phyloP scores from a whole-genome alignment of 1,140 invertebrate genomes.

The Heliconius nattereri region DNA sequence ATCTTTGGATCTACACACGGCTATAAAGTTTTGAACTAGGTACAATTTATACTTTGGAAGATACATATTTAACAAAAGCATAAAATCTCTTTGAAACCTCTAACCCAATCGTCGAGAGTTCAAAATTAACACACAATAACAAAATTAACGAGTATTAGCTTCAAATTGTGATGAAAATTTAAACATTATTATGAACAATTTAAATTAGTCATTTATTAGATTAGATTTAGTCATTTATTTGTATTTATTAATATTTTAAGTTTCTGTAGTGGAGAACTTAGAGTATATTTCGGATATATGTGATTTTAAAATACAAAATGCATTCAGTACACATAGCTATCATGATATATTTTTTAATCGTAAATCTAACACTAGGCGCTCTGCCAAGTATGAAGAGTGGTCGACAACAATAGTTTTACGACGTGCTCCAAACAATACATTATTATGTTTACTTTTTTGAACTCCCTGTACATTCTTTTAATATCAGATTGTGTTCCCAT shows the following conservation, averaged over 20 bases:
- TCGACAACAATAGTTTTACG: constrained; percentile 24
- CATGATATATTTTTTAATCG: not conserved
- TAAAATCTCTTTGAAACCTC: no score
- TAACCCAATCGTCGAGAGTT: no score
- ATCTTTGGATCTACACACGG: not conserved
- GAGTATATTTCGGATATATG: no score
- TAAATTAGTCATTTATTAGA: no score
- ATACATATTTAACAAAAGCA: no score
- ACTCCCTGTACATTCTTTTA: constrained; percentile 11
- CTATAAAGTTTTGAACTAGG: not conserved
- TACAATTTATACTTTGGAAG: not conserved
- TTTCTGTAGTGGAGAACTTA: no score
- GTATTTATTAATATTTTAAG: no score
- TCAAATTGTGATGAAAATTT: no score
- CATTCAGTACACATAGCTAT: not conserved
- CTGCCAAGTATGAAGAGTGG: constrained; percentile 19
- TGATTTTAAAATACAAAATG: not conserved
- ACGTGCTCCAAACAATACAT: constrained; percentile 3
- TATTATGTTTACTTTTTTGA: constrained; percentile 12
- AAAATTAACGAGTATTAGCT: no score
- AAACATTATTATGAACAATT: no score
- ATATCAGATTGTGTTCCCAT: constrained; percentile 9
- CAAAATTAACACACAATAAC: no score
- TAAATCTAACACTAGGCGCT: constrained; percentile 9
- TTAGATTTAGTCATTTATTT: no score